Percentiles rank a stretch among this genome's conserved stretches.
Conservation (phyloP, 2,113 vertebrate genomes). For the Mystacornis crossleyi region DNA sequence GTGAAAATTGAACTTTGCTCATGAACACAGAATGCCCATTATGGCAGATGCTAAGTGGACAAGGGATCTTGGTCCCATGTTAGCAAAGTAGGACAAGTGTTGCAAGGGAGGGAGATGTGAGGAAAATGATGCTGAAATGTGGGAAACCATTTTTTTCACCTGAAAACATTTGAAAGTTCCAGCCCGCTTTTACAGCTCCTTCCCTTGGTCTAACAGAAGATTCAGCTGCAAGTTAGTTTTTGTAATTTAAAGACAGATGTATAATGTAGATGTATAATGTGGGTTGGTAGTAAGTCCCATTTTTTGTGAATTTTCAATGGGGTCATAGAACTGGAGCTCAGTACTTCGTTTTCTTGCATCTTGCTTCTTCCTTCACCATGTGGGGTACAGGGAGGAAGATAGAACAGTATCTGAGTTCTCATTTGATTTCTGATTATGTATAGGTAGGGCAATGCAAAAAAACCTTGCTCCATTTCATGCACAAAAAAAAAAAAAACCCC, state of each 20-base stretch:
- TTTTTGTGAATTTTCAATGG: not conserved
- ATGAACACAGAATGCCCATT: not conserved
- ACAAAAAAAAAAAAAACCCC: not conserved
- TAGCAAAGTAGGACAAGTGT: not conserved
- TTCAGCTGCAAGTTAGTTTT: not conserved
- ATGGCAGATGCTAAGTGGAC: not conserved
- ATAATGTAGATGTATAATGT: not conserved
- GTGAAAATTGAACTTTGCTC: not conserved
- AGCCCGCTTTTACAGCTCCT: not conserved
- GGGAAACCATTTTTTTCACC: not conserved
- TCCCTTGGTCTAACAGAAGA: not conserved
- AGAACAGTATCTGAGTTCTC: not conserved
- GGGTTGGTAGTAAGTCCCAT: not conserved
- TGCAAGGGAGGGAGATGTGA: not conserved
- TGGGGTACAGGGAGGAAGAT: fast-evolving
- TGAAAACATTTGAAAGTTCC: not conserved
- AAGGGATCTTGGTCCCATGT: not conserved
- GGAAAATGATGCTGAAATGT: not conserved
- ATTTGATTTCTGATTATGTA: not conserved
- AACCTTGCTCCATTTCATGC: not conserved
- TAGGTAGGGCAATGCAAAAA: not conserved
- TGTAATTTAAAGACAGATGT: not conserved
- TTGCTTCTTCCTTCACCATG: not conserved
- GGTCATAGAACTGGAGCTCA: not conserved
- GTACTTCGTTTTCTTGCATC: not conserved